A percentile compares a stretch with the other conserved stretches of the same genome.
Evolutionary conservation across 2,888 invertebrate genomes (phyloP).

Genomic region (Aethes cnicana): DNA sequence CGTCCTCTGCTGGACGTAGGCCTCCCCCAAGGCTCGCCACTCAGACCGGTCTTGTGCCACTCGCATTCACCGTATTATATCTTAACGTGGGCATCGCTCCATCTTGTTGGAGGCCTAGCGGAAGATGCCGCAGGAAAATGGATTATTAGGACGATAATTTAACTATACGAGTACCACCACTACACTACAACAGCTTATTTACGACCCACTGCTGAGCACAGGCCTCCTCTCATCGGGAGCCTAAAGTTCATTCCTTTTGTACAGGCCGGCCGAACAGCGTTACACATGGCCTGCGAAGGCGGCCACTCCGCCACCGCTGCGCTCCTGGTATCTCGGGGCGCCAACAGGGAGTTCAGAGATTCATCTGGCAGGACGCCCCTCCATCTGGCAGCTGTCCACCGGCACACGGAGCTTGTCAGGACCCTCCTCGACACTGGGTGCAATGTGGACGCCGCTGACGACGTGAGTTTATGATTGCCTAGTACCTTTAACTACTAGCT

Average conservation of each 20-base stretch:
- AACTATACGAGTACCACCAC: background rate
- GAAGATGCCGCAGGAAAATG: too few relatives aligned
- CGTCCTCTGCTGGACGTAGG: too few relatives aligned
- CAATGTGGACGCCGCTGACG: slow-evolving; percentile 79
- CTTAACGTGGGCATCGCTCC: too few relatives aligned
- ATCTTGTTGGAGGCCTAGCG: too few relatives aligned
- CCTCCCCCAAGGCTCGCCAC: too few relatives aligned
- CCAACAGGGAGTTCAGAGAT: slow-evolving; percentile 86
- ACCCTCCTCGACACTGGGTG: slow-evolving; percentile 86
- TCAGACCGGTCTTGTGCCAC: too few relatives aligned
- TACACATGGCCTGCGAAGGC: slow-evolving; percentile 87
- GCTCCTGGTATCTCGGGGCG: slow-evolving; percentile 82
- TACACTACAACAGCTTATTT: too few relatives aligned
- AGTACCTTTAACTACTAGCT: slow-evolving; percentile 60
- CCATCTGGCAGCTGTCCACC: slow-evolving; percentile 89
- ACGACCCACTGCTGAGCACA: too few relatives aligned
- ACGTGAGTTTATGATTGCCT: slow-evolving; percentile 55
- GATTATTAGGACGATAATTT: too few relatives aligned
- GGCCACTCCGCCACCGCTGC: slow-evolving; percentile 85
- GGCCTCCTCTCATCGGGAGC: too few relatives aligned
- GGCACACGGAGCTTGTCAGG: slow-evolving; percentile 88
- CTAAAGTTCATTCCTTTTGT: slow-evolving; percentile 4
- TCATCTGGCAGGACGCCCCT: slow-evolving; percentile 88
- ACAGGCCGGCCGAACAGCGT: slow-evolving; percentile 82
- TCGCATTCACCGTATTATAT: too few relatives aligned